phyloP scores from a whole-genome alignment of 1,140 invertebrate genomes.

The Philotrypesis tridentata region DNA sequence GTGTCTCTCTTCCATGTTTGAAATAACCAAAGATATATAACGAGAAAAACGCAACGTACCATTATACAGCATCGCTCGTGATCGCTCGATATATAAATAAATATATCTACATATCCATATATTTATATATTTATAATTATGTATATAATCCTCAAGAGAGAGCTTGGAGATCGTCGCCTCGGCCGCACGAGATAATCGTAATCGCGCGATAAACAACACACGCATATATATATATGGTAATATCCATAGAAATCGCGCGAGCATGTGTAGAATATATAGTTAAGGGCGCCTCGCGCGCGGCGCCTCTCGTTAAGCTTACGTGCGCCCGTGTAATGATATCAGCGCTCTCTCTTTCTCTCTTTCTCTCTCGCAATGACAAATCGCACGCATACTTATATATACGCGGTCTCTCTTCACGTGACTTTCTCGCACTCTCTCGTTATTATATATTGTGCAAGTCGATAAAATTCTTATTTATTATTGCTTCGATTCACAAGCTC shows the following conservation, averaged over 20 bases:
- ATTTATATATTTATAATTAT: constrained; percentile 49
- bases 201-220: not conserved
- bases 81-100: constrained; percentile 64
- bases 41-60: not conserved
- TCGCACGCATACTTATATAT: too few relatives aligned
- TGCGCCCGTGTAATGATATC: not conserved
- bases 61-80: constrained; percentile 62
- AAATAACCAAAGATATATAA: too few relatives aligned
- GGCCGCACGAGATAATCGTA: not conserved
- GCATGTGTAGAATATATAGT: not conserved
- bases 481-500: constrained; percentile 68
- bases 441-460: constrained; percentile 41
- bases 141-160: not conserved
- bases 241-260: not conserved
- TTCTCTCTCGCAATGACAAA: constrained; percentile 12
- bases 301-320: not conserved
- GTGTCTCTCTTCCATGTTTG: constrained; percentile 55
- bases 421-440: too few relatives aligned
- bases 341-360: not conserved
- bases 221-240: not conserved
- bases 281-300: too few relatives aligned
- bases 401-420: too few relatives aligned
- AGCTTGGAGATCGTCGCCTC: not conserved
- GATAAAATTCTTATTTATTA: constrained; percentile 63
- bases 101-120: constrained; percentile 63